Base-by-base conservation (phyloP, 2,797 vertebrate genomes). In the Anguilla obscura region DNA sequence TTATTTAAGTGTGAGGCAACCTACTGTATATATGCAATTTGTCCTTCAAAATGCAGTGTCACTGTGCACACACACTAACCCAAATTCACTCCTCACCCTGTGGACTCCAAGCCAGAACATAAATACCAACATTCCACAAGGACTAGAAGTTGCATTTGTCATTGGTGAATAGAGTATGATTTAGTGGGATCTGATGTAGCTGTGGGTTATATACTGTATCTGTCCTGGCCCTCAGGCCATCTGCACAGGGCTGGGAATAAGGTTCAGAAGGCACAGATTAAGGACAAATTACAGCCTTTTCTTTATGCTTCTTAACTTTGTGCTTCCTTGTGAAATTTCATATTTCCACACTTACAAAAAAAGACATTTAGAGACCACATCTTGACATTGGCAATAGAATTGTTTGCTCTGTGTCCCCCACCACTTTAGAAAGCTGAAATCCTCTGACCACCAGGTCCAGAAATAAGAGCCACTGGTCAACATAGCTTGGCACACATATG, bases 121-220 rank as follows among this genome's bases (percentile, higher is more conserved):
- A 63, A 36, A 63, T 58, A 54, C 48, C 27, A 3, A 18, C 87
- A 33, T 87, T 66, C 56, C 79, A 30, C 14, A 27, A 10, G 18
- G 87, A 80, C 36, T 24, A 36, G 8, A 36, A 48, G 56, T 48
- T 60, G 30, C 9, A 9, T 48, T 50, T 63, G 16, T 50, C 30
- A 18, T n/a, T 86, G 40, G 71, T 74, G 45, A n/a, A 74, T 48
- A 50, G 87, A 87, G 85, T 33, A 80, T 82, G 71, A 86, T 87
- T 56, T 86, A 84, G 56, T 54, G 36, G 54, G 18, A 36, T 63
- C 30, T 16, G n/a, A 48, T 89, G 60, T 88, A 88, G 89, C 85
- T 92, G 79, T 92, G 88, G 85, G 85, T 84, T 90, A 89, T 91
- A 89, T 91, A 85, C 90, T 91, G 74, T 91, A 89, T 87, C 89